phyloP scores from a whole-genome alignment of 2,888 invertebrate species.

The Acanthacorydalis orientalis region DNA sequence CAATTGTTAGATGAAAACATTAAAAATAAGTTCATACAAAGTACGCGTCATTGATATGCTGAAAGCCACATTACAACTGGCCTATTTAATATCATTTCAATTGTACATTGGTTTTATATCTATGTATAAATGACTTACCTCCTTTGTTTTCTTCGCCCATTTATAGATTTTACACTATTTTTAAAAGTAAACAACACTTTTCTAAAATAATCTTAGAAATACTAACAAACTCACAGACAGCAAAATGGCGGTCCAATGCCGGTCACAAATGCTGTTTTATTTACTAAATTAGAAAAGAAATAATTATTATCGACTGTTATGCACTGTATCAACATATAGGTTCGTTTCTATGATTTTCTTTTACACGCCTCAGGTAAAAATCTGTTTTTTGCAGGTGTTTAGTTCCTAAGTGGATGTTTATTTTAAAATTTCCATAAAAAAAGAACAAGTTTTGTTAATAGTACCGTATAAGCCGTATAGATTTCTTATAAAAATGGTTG shows the following conservation, averaged over 20 bases:
- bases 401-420: no score
- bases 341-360: no score
- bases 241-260: constrained; percentile 3
- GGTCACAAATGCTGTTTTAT: neutral
- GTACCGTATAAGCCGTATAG: no score
- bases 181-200: neutral
- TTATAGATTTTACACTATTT: neutral
- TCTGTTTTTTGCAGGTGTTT: no score
- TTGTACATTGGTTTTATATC: neutral
- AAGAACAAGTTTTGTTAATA: no score
- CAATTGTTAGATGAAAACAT: no score
- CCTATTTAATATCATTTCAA: neutral
- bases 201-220: neutral
- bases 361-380: no score
- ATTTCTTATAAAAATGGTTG: no score
- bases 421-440: no score
- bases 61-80: neutral
- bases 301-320: no score
- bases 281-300: no score
- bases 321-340: no score
- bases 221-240: neutral
- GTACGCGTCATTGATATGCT: neutral
- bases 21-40: neutral
- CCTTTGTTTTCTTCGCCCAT: constrained; percentile 8
- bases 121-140: constrained; percentile 2